Evolutionary conservation across 2,888 invertebrate species (phyloP).

Genomic region (Erebia aethiops): DNA sequence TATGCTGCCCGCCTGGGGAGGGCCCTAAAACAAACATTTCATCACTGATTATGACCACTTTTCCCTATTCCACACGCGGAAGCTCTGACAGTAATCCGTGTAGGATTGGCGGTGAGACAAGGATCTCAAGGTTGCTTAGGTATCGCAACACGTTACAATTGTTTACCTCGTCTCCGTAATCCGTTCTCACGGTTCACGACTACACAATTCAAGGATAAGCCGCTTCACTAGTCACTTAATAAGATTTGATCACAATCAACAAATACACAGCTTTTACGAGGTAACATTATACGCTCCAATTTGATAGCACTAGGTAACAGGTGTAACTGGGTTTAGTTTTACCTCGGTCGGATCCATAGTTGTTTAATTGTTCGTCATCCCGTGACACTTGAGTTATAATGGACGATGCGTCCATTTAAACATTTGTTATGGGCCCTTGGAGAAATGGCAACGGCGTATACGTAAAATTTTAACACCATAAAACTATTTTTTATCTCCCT

Average conservation of each 20-base stretch:
- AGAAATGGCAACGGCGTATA: conserved; percentile 78
- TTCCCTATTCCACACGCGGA: conserved; percentile 47
- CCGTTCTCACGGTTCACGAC: conserved; percentile 56
- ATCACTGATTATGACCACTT: conserved; percentile 47
- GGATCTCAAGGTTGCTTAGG: conserved; percentile 73
- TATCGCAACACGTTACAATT: conserved; percentile 73
- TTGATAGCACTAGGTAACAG: conserved; percentile 80
- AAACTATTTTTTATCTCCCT: conserved; percentile 83
- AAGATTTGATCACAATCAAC: conserved; percentile 57
- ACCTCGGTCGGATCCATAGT: conserved; percentile 96
- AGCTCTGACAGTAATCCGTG: conserved; percentile 45
- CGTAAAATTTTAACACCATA: conserved; percentile 81
- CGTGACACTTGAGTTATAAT: conserved; percentile 99
- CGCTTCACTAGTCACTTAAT: conserved; percentile 52
- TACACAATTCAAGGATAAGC: conserved; percentile 50
- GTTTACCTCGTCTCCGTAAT: conserved; percentile 66
- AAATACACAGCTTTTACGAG: conserved; percentile 70
- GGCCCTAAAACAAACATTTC: conserved; percentile 78
- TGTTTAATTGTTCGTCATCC: conserved; percentile 98
- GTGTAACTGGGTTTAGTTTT: conserved; percentile 82
- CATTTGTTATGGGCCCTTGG: conserved; percentile 81
- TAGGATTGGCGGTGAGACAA: conserved; percentile 56
- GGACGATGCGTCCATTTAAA: conserved; percentile 98
- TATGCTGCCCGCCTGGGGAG: conserved; percentile 81
- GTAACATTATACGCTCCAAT: conserved; percentile 81